Base-by-base conservation (phyloP, 2,113 vertebrate species). In the Vanacampus margaritifer region DNA sequence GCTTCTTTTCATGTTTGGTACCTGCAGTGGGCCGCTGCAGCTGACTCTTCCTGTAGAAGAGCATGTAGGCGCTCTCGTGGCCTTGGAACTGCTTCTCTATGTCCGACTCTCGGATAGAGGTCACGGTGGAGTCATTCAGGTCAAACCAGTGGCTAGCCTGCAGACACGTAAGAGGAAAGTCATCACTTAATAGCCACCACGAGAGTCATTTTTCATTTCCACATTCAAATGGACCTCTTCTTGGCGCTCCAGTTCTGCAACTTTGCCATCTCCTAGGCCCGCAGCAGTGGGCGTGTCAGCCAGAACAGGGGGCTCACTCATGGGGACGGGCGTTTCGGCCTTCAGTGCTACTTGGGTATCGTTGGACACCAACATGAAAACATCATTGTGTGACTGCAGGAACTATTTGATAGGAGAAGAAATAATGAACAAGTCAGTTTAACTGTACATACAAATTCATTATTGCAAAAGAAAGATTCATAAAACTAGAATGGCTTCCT, bases 61-160 rank as follows among this genome's bases (percentile, higher is more conserved):
- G 88, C 97, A 99, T 99, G 90, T 99, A 98, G 71, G 97, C 96
- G 32, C 96, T 98, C 87, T 99, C 97, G 89, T 95, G 95, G 45
- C 97, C 97, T 90, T 97, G 93, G 80, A 98, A 99, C 67, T 98
- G 96, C 78, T 94, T 96, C 84, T 95, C 91, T 77, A 98, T 94
- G 51, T 95, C 95, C 48, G 90, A 87, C 83, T 94, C 94, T 59
- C 88, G 89, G 81, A 98, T 98, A 7, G 94, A 92, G 1, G 92
- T 93, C 46, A 98, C 96, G n/a, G 81, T 76, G 2, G 93, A 94
- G 84, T 99, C 97, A 28, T 99, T 97, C 11, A 99, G 89, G 78
- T 99, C 95, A 89, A 99, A 98, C 97, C 97, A 99, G 74, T 94
- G 94, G 72, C 88, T 76, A 35, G 85, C 85, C 81, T 88, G 75